These are phyloP conservation scores for Galemys pyrenaicus DNA, from an alignment of 2,113 vertebrate species.

Conservation along the genomic window DNA sequence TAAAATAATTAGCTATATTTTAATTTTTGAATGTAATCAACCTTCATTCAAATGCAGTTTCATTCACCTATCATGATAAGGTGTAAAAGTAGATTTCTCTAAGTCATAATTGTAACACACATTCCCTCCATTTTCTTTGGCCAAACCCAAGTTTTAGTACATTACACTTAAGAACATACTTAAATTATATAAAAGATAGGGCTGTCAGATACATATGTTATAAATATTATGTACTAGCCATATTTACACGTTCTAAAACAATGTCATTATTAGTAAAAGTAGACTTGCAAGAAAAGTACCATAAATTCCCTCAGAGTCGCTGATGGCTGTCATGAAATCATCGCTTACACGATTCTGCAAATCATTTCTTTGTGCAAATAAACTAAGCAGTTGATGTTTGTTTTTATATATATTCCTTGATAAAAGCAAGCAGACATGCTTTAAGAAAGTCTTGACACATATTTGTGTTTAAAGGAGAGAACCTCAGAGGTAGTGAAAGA, in stretches of 20 bases:
- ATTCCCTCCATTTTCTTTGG: neutral
- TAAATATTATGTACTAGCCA: neutral
- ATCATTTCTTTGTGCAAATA: neutral
- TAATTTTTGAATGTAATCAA: constrained; percentile 35
- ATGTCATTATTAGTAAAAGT: neutral
- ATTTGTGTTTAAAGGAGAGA: neutral
- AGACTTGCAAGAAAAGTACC: neutral
- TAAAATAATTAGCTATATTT: constrained; percentile 27
- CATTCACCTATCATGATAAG: neutral
- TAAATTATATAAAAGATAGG: neutral
- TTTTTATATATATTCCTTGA: neutral
- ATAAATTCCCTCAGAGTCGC: neutral
- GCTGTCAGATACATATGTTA: neutral
- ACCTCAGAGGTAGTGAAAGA: neutral
- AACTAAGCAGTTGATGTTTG: neutral
- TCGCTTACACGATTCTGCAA: neutral
- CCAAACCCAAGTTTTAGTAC: neutral
- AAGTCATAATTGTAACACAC: neutral
- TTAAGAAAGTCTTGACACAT: neutral
- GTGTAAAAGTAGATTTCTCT: neutral
- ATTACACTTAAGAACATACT: neutral
- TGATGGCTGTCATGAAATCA: neutral
- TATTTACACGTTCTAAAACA: neutral
- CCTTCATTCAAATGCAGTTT: neutral
- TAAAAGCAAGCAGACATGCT: neutral